These are phyloP conservation scores for Planiliza haematocheilus DNA, from an alignment of 2,113 vertebrate species.

Conservation along the genomic window DNA sequence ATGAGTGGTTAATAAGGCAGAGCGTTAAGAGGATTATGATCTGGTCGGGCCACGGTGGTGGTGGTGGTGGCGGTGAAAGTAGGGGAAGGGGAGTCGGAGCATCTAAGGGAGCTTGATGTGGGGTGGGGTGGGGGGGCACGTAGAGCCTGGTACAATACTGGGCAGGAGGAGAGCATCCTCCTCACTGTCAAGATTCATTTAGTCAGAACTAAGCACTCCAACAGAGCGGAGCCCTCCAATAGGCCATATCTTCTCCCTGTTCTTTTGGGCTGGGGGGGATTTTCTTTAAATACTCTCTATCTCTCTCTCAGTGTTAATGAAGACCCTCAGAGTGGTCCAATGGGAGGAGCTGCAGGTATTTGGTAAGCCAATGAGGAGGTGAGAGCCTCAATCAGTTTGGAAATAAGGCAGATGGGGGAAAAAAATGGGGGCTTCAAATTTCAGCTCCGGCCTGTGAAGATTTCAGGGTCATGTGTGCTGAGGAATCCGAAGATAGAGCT, in stretches of 20 bases:
- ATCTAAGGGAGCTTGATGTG: slow-evolving; percentile 56
- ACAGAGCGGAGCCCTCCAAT: slow-evolving; percentile 77
- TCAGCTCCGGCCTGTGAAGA: slow-evolving; percentile 58
- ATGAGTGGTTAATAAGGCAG: slow-evolving; percentile 87
- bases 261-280: slow-evolving; percentile 67
- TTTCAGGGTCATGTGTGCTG: slow-evolving; percentile 62
- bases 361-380: slow-evolving; percentile 59
- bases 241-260: slow-evolving; percentile 75
- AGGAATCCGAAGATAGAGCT: slow-evolving; percentile 63
- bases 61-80: slow-evolving; percentile 32
- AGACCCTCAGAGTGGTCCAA: slow-evolving; percentile 69
- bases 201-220: slow-evolving; percentile 82
- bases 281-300: slow-evolving; percentile 73
- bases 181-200: slow-evolving; percentile 86
- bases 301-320: slow-evolving; percentile 75
- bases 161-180: slow-evolving; percentile 79
- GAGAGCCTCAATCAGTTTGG: slow-evolving; percentile 38
- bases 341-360: slow-evolving; percentile 60
- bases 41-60: slow-evolving; percentile 75
- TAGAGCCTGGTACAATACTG: slow-evolving; percentile 70
- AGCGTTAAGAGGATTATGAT: slow-evolving; percentile 88
- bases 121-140: slow-evolving; percentile 20
- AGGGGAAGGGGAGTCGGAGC: slow-evolving; percentile 49
- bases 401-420: slow-evolving; percentile 29
- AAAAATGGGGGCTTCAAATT: slow-evolving; percentile 58